phyloP scores from a whole-genome alignment of 2,797 vertebrate species.

The Hippopotamyrus pictus region DNA sequence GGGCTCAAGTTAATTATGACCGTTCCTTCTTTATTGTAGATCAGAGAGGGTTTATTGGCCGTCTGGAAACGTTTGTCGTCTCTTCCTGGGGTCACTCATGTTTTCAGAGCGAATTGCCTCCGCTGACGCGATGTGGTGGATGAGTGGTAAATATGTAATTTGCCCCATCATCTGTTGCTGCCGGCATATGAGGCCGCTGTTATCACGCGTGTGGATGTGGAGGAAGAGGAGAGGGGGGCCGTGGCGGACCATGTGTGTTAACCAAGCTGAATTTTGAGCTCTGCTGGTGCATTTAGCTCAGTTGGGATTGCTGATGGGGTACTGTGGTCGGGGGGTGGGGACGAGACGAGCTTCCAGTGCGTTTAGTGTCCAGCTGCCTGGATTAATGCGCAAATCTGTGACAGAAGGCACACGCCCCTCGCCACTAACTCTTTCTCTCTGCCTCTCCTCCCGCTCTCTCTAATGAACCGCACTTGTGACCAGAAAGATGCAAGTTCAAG shows the following conservation, averaged over 20 bases:
- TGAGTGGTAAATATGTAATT: not conserved
- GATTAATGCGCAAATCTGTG: conserved; percentile 14
- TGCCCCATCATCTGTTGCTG: not conserved
- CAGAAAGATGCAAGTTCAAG: not conserved
- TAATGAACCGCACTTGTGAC: not conserved
- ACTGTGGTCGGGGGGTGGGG: not conserved
- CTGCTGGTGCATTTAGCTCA: not conserved
- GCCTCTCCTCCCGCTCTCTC: not conserved
- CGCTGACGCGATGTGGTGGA: not conserved
- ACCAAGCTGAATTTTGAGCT: not conserved
- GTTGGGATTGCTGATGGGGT: not conserved
- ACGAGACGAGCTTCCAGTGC: not conserved
- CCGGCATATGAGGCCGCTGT: not conserved
- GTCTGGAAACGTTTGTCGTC: not conserved
- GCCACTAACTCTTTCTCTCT: not conserved
- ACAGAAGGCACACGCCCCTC: conserved; percentile 11
- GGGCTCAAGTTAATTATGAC: not conserved
- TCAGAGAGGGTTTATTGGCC: conserved; percentile 2
- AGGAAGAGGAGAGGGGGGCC: not conserved
- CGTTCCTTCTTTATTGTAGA: not conserved
- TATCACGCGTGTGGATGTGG: not conserved
- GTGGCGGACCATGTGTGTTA: not conserved
- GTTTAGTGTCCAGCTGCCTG: conserved; percentile 4
- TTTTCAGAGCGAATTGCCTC: not conserved
- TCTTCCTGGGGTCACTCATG: not conserved